Evolutionary conservation across 2,888 invertebrate genomes (phyloP).

Genomic region (Dendrolimus pini): DNA sequence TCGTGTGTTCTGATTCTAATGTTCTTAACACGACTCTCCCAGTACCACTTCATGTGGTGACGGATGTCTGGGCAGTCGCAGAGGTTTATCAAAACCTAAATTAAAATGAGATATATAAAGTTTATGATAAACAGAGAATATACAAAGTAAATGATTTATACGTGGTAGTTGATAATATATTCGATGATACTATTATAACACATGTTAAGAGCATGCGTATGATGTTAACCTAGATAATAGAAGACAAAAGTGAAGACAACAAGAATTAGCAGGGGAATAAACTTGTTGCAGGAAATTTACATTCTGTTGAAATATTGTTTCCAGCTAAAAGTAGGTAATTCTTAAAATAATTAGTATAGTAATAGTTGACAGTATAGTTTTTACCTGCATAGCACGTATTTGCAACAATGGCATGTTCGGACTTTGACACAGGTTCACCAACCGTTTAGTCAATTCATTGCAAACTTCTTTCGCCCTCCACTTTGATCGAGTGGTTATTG

Average conservation of each 20-base stretch:
- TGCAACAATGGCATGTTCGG: slow-evolving; percentile 48
- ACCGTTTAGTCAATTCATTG: slow-evolving; percentile 32
- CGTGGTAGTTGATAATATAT: too few relatives aligned
- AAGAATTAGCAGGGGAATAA: too few relatives aligned
- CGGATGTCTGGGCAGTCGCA: slow-evolving; percentile 61
- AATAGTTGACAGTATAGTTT: too few relatives aligned
- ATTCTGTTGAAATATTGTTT: too few relatives aligned
- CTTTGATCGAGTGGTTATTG: slow-evolving; percentile 52
- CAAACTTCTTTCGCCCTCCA: slow-evolving; percentile 57
- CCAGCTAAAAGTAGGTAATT: neutral
- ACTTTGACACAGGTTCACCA: slow-evolving; percentile 33
- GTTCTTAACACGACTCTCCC: slow-evolving; percentile 30
- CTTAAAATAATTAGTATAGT: neutral
- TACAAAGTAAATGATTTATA: too few relatives aligned
- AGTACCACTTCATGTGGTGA: slow-evolving; percentile 37
- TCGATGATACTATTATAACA: too few relatives aligned
- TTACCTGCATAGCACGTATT: slow-evolving; percentile 37
- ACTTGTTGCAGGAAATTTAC: too few relatives aligned
- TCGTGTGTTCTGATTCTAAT: slow-evolving; percentile 45
- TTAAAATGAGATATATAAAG: too few relatives aligned
- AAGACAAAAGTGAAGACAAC: too few relatives aligned
- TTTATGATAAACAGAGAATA: too few relatives aligned
- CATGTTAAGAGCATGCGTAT: too few relatives aligned
- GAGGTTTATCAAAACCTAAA: slow-evolving; percentile 44
- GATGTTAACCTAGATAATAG: too few relatives aligned